These are phyloP conservation scores for Actenoides lindsayi DNA, from an alignment of 2,113 vertebrate genomes.

Conservation along the genomic window DNA sequence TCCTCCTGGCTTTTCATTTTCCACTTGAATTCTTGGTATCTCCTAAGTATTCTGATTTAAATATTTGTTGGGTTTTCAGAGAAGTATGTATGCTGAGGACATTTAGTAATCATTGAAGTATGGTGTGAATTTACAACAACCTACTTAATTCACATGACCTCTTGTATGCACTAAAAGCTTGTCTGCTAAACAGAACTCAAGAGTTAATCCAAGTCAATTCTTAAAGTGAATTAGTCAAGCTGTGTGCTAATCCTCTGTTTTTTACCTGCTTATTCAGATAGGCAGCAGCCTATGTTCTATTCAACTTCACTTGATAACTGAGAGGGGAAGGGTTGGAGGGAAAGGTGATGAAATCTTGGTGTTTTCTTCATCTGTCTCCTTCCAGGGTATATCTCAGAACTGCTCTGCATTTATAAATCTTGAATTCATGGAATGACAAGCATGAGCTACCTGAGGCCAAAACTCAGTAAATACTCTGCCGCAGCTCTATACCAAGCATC, in stretches of 20 bases:
- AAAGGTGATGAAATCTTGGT: neutral
- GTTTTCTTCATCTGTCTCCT: neutral
- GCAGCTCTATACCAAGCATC: neutral
- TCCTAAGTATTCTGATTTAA: neutral
- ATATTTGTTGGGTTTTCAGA: neutral
- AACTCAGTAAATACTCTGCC: neutral
- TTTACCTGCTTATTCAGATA: constrained; percentile 44
- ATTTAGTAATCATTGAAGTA: constrained; percentile 5
- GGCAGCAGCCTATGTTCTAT: neutral
- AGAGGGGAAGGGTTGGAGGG: neutral
- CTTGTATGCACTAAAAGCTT: neutral
- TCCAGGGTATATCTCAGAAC: neutral
- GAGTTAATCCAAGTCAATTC: constrained; percentile 31
- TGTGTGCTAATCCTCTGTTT: neutral
- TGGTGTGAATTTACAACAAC: constrained; percentile 19
- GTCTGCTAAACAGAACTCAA: neutral
- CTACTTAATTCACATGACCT: constrained; percentile 25
- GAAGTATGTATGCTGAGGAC: neutral
- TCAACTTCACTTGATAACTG: constrained; percentile 9
- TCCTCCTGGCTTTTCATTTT: neutral
- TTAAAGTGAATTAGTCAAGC: constrained; percentile 40
- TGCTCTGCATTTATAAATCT: neutral
- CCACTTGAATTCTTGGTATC: neutral
- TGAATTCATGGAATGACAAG: constrained; percentile 12
- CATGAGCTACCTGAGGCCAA: neutral